phyloP scores from a whole-genome alignment of 1,140 invertebrate genomes.

The Bombus affinis region DNA sequence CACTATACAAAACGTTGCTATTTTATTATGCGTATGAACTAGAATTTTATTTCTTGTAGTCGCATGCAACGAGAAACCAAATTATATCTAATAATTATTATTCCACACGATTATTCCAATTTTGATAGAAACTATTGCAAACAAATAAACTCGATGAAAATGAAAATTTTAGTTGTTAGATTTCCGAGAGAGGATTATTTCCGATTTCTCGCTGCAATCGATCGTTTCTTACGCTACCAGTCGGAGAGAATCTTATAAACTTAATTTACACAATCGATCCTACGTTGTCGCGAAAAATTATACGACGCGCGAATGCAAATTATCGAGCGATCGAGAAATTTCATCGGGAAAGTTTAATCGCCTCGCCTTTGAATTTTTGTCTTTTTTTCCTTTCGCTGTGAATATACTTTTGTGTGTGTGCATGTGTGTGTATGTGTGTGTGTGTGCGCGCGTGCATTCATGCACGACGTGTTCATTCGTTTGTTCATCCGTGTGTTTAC shows the following conservation, averaged over 20 bases:
- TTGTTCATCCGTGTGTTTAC: neutral
- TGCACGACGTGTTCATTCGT: neutral
- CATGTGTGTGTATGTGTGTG: neutral
- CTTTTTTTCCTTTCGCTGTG: neutral
- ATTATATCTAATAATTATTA: too few relatives aligned
- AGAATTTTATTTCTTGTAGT: neutral
- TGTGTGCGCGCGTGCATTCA: neutral
- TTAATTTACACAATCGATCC: neutral
- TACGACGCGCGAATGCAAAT: neutral
- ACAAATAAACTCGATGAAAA: neutral
- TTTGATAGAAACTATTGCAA: too few relatives aligned
- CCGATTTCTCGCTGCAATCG: neutral
- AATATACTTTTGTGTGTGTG: neutral
- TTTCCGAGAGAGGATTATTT: too few relatives aligned
- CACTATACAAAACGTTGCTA: constrained; percentile 3
- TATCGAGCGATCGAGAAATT: neutral
- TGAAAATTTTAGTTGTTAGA: neutral
- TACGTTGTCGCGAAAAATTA: neutral
- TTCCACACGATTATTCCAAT: neutral
- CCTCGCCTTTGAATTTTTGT: constrained; percentile 5
- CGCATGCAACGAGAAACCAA: neutral
- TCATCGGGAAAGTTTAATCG: constrained; percentile 47
- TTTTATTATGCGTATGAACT: constrained; percentile 3
- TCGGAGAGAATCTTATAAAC: constrained; percentile 31
- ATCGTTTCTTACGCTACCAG: constrained; percentile 13